Percentiles rank a stretch among this genome's conserved stretches.
phyloP scores from a whole-genome alignment of 1,140 invertebrate species.

The Trialeurodes vaporariorum region DNA sequence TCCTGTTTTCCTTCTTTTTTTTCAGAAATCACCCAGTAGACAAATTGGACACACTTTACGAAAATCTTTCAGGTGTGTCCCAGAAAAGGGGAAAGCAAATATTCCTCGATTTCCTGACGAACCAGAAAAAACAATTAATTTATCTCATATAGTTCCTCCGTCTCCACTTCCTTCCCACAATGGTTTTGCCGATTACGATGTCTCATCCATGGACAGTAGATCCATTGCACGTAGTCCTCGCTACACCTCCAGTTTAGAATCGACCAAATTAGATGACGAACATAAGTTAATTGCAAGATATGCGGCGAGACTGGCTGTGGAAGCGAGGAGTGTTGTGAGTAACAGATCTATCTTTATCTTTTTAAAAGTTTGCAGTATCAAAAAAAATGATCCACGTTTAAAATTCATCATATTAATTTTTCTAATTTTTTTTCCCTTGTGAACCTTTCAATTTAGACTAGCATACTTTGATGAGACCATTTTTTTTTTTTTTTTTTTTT shows the following conservation, averaged over 20 bases:
- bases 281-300: constrained; percentile 93
- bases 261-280: constrained; percentile 70
- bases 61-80: constrained; percentile 94
- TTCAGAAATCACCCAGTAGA: constrained; percentile 65
- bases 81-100: constrained; percentile 65
- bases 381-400: no score
- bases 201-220: constrained; percentile 67
- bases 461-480: no score
- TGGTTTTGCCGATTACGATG: constrained; percentile 73
- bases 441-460: no score
- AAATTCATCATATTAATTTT: no score
- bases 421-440: no score
- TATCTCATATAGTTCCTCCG: constrained; percentile 88
- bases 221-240: constrained; percentile 48
- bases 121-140: constrained; percentile 85
- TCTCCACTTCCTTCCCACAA: constrained; percentile 79
- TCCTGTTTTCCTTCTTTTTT: constrained; percentile 10
- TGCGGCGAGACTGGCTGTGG: constrained; percentile 82
- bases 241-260: constrained; percentile 35
- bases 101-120: constrained; percentile 80
- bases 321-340: constrained; percentile 72
- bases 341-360: constrained; percentile 1
- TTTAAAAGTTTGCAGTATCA: no score
- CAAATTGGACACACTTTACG: constrained; percentile 87
- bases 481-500: no score